A percentile compares a stretch with the other conserved stretches of the same genome.
Evolutionary conservation across 2,113 vertebrate species (phyloP).

Genomic region (Phalacrocorax carbo): DNA sequence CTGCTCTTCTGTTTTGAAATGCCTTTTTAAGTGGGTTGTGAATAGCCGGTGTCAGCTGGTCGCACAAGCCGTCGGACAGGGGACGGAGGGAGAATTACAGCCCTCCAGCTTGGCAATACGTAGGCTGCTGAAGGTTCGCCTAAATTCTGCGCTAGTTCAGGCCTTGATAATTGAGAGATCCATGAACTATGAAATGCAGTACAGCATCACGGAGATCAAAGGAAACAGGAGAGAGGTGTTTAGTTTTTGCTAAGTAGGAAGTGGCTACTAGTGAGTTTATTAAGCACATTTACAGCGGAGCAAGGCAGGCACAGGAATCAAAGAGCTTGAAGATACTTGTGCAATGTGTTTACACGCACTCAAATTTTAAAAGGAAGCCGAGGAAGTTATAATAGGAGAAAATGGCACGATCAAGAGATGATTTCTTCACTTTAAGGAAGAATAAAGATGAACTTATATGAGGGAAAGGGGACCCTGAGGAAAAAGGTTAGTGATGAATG

Average conservation of each 20-base stretch:
- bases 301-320: background rate
- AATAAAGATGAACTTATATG: background rate
- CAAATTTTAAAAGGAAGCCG: background rate
- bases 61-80: background rate
- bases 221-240: background rate
- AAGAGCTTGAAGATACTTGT: background rate
- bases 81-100: background rate
- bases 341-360: background rate
- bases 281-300: background rate
- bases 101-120: background rate
- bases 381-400: background rate
- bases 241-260: background rate
- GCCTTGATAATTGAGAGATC: background rate
- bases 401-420: background rate
- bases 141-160: background rate
- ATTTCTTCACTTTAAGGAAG: conserved; percentile 1
- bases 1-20: background rate
- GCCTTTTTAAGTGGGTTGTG: background rate
- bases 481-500: background rate
- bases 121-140: background rate
- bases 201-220: background rate
- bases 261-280: background rate
- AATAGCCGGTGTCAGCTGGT: background rate
- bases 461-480: background rate
- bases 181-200: background rate